phyloP scores from a whole-genome alignment of 2,888 invertebrate genomes.

The Yponomeuta malinellus region DNA sequence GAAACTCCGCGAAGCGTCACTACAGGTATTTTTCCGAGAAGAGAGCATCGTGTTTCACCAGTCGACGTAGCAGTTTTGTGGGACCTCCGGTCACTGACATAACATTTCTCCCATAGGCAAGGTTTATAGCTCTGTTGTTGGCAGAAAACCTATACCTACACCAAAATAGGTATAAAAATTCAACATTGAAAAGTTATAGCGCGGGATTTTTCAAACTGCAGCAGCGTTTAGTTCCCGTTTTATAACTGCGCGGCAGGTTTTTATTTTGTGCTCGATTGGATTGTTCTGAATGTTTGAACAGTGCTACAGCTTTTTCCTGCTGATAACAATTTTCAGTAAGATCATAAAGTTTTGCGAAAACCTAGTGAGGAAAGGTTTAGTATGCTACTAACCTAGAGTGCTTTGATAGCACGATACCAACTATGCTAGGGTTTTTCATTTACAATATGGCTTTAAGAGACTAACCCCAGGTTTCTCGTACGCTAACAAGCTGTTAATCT shows the following conservation, averaged over 20 bases:
- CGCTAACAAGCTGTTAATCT: too few relatives aligned
- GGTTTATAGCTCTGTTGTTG: background rate
- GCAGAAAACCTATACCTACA: background rate
- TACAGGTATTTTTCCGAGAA: background rate
- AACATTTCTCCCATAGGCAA: too few relatives aligned
- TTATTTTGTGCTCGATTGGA: background rate
- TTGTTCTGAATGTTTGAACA: background rate
- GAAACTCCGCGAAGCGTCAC: background rate
- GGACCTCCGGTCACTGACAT: background rate
- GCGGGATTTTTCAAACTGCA: slow-evolving; percentile 4
- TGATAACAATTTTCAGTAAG: too few relatives aligned
- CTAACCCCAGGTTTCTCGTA: too few relatives aligned
- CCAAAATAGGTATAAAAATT: background rate
- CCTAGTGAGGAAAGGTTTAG: too few relatives aligned
- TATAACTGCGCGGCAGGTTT: background rate
- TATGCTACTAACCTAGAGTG: too few relatives aligned
- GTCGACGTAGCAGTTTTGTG: background rate
- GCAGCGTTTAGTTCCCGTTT: background rate
- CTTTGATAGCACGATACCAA: too few relatives aligned
- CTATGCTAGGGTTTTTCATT: too few relatives aligned
- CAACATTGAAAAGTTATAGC: slow-evolving; percentile 7
- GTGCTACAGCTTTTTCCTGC: background rate
- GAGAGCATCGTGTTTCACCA: background rate
- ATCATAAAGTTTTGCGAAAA: too few relatives aligned
- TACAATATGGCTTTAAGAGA: background rate